Conservation (phyloP, 2,797 vertebrate species). For the Megalops cyprinoides region DNA sequence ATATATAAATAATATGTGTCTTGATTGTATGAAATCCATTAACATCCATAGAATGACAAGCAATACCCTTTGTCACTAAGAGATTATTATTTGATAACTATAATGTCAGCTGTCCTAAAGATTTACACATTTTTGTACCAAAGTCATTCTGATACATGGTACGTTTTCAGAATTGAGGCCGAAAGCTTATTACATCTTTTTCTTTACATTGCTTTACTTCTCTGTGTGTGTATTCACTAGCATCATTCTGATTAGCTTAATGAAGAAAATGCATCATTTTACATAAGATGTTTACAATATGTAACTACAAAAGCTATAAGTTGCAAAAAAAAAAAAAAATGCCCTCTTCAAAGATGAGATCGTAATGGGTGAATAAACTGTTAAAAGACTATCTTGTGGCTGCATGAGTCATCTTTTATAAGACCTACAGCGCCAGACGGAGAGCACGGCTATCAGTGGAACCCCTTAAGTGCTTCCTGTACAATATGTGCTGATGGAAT, state of each 20-base stretch:
- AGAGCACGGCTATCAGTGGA: conserved; percentile 8
- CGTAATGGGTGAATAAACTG: background rate
- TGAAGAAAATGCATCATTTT: background rate
- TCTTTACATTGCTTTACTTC: background rate
- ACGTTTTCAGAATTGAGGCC: background rate
- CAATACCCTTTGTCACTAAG: too few relatives aligned
- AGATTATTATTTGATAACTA: too few relatives aligned
- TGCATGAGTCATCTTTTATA: conserved; percentile 42
- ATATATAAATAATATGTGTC: too few relatives aligned
- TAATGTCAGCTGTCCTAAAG: too few relatives aligned
- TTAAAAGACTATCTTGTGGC: background rate
- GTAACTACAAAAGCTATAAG: too few relatives aligned
- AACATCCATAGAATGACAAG: too few relatives aligned
- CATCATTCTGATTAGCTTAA: background rate
- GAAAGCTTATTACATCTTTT: background rate
- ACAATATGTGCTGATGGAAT: conserved; percentile 15
- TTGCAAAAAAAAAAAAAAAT: background rate
- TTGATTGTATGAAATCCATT: too few relatives aligned
- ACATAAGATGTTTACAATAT: background rate
- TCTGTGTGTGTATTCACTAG: background rate
- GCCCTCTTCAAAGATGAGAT: background rate
- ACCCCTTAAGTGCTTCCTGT: conserved; percentile 18
- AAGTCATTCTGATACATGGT: background rate
- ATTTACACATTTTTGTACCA: background rate
- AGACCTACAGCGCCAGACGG: conserved; percentile 45